Evolutionary conservation across 2,113 vertebrate species (phyloP), one percentile per base, ranked within the genome.

Genomic region (Seriola quinqueradiata): DNA sequence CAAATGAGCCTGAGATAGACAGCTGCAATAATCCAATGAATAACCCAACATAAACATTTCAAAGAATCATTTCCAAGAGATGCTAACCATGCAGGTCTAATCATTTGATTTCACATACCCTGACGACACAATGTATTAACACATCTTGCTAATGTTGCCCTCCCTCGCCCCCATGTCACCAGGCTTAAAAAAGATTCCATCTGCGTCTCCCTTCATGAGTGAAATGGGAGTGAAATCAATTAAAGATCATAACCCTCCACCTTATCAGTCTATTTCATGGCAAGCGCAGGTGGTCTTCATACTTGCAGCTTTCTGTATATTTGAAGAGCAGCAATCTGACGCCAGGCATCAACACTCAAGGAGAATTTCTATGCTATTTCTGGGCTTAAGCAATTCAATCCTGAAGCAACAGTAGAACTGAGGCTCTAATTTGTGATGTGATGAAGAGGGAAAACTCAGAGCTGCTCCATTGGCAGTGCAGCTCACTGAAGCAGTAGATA

Each of bases 241-340:
- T 86, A 79, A 84, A 80, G 83, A 90, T 82, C 86, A 86, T 70
- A 87, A 76, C 77, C 77, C 42, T 75, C 73, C 81, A 83, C 70
- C 78, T 83, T 88, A 80, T 87, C 86, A 73, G 82, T 88, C 75
- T 79, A 90, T 86, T 86, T 87, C 78, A 89, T 83, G 79, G 42
- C 54, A 19, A 14, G 72, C 69, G 81, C 79, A 81, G 68, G 79
- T 77, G 65, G 59, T 69, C 16, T 32, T 25, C 70, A 75, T 60
- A 75, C 81, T 72, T 4, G 3, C 16, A 25, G 55, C 74, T 69
- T 25, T 58, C 28, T 77, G 65, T 59, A 77, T 73, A 70, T 79
- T 72, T 70, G 70, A 63, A 16, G 66, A 79, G 70, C 68, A 50
- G 54, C 32, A 34, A 44, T 77, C 70, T 25, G 67, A 86, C 9